A percentile compares a stretch with the other conserved stretches of the same genome.
Evolutionary conservation across 2,888 invertebrate genomes (phyloP).

Genomic region (Brachyptera risi): DNA sequence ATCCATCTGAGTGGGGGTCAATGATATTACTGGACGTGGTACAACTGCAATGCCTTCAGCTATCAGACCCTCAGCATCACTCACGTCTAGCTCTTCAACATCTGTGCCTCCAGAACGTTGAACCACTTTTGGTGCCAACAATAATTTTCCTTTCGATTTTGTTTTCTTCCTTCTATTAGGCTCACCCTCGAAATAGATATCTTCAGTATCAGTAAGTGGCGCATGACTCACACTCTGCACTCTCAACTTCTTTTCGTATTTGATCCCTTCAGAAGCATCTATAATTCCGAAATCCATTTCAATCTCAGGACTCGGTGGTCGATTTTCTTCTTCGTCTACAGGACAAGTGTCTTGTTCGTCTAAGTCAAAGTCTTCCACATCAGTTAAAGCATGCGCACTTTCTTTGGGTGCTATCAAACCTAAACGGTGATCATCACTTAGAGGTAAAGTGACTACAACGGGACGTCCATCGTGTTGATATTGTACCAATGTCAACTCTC

Average conservation of each 20-base stretch:
- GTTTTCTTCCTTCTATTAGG: conserved; percentile 22
- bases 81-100: conserved; percentile 46
- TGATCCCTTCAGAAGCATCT: conserved; percentile 36
- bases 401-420: conserved; percentile 30
- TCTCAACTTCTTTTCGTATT: conserved; percentile 36
- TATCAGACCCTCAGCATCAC: conserved; percentile 40
- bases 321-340: conserved; percentile 26
- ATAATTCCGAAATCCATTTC: conserved; percentile 33
- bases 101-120: conserved; percentile 39
- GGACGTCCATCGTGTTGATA: conserved; percentile 46
- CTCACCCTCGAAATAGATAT: conserved; percentile 39
- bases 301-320: conserved; percentile 22
- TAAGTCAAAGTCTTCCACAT: conserved; percentile 45
- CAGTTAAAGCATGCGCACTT: conserved; percentile 39
- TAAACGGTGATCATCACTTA: conserved; percentile 40
- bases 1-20: neutral
- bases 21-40: neutral
- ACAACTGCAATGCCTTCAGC: neutral
- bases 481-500: conserved; percentile 47
- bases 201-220: conserved; percentile 50
- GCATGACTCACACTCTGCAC: conserved; percentile 25
- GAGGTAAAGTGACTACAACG: conserved; percentile 47
- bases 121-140: neutral
- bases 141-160: neutral
- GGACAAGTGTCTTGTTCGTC: conserved; percentile 43